Conservation (phyloP, 2,113 vertebrate species). For the Eubucco bourcierii region DNA sequence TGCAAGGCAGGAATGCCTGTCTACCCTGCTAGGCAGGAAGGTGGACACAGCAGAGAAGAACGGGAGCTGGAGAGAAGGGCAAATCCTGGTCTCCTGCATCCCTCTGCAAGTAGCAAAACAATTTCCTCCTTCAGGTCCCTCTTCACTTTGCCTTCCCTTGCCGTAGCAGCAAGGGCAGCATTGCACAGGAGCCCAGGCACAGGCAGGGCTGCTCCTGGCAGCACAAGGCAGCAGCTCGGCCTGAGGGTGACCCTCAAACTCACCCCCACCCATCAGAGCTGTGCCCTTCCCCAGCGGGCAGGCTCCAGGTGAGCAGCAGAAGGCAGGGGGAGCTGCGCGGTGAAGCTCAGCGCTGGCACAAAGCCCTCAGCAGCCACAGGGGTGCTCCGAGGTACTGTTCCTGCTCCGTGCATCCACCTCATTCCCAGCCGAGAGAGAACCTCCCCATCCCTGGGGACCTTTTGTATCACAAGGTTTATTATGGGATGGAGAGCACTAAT, state of each 20-base stretch:
- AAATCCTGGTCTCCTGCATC: background rate
- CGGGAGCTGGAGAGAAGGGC: background rate
- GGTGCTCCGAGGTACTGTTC: background rate
- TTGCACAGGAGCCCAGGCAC: background rate
- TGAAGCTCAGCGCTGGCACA: background rate
- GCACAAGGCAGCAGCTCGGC: background rate
- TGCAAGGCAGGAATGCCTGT: background rate
- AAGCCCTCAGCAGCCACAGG: background rate
- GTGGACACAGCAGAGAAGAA: background rate
- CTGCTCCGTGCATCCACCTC: background rate
- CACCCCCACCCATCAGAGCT: background rate
- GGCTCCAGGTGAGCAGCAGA: background rate
- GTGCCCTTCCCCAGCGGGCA: background rate
- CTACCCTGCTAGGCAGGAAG: background rate
- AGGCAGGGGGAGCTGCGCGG: background rate
- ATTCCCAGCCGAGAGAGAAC: background rate
- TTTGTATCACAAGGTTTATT: background rate
- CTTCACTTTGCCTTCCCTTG: background rate
- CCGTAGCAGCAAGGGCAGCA: background rate
- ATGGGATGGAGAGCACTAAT: background rate
- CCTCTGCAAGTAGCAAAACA: background rate
- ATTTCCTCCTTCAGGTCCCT: background rate
- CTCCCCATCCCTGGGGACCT: background rate
- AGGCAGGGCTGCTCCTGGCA: background rate
- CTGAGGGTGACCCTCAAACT: accelerated